Evolutionary conservation across 2,888 invertebrate species (phyloP), one percentile per base, ranked within the genome.

Genomic region (Papilio elwesi): DNA sequence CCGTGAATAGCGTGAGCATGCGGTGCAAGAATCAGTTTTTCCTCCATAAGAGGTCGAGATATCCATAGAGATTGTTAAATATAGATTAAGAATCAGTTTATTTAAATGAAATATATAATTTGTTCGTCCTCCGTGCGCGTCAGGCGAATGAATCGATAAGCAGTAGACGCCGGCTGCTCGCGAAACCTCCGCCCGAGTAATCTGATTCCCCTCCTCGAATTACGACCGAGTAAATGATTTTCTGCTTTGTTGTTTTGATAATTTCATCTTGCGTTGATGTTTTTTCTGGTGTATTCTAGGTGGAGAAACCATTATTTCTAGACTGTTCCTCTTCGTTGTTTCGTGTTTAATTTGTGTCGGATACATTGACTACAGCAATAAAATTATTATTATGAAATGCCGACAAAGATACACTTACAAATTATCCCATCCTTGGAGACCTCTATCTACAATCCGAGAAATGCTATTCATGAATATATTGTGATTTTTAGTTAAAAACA

Each of bases 181-280:
- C 6, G 9, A 43, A 57, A 65, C 65, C 47, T 67, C 4, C 59
- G 38, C 26, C 12, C 59, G 16, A 43, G 66, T 66, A 67, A 71
- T 71, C 13, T 47, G 59, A 71, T 67, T 59, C 71, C 48, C 13
- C 52, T 71, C 66, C 66, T 71, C 59, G 66, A 71, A 71, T 70
- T 70, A 70, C 70, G 65, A 57, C 64, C 70, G 38, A 57, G 65
- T 57, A 57, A 70, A 70, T 70, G 65, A 57, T 70, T 59, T 70
- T 64, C 26, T 63, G 55, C 64, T 55, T 70, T 70, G 36, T 70
- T 70, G 64, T 51, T 55, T 26, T 64, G 48, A 15, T 3, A 7
- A 49, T 70, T 49, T 65, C 55, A 57, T 65, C 38, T 49, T 0
- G 6, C 16, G 48, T 26, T 68, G 26, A 26, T 55, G 55, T 70